Evolutionary conservation across 2,113 vertebrate species (phyloP), one percentile per base, ranked within the genome.

Genomic region (Ptilorrhoa leucosticta): DNA sequence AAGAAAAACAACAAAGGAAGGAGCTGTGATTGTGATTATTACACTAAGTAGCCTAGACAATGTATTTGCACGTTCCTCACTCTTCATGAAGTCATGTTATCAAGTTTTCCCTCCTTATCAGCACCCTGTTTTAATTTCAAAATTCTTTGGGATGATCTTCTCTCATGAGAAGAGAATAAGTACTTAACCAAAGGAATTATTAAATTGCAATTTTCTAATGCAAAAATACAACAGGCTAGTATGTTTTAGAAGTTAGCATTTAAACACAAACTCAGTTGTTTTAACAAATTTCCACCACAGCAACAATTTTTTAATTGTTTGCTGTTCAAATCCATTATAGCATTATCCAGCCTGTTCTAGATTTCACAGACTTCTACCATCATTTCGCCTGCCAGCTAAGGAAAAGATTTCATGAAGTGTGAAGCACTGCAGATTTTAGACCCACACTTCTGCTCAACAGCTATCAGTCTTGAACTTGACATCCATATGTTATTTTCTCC

Each of bases 401-500:
- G 63, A 81, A 73, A 90, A 90, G 90, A 93, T 82, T 90, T 91
- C 88, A 90, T 96, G 83, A 92, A 13, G 69, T 95, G 93, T 93
- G 90, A 97, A 95, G 80, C 51, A 75, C 3, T 86, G 93, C 93
- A 93, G 93, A 95, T 96, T 96, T 96, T 92, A 91, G 92, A 91
- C 90, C 90, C 78, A 71, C 35, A 90, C 92, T 96, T 96, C 95
- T 96, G 92, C 68, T 96, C 92, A 96, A 66, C 87, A 95, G 88
- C 80, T 81, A 92, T 80, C 92, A 92, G 92, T 81, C 92, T 89
- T 93, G 88, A 95, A 93, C 92, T 91, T 87, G 85, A 86, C 93
- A 94, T 90, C 92, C 93, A 89, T 94, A 97, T 92, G 95, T 68
- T 94, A 96, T 97, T 96, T 92, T 93, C 90, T 94, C 53, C 60